A percentile compares a stretch with the other conserved stretches of the same genome.
These are phyloP conservation scores for Spondyliosoma cantharus DNA, from an alignment of 2,797 vertebrate species.

Conservation along the genomic window DNA sequence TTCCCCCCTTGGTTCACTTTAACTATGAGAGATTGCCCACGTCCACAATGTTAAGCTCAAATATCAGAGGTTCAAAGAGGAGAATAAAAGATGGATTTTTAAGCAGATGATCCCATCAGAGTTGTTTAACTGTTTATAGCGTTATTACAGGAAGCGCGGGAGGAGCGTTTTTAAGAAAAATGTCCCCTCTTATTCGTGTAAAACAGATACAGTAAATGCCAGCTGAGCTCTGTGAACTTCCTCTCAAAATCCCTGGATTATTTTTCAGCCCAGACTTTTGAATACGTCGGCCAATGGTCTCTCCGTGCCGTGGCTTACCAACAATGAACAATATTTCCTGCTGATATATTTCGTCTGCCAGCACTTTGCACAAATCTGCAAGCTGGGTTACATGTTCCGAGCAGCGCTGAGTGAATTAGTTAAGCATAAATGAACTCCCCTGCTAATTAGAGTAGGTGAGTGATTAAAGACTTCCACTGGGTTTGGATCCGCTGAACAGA, in stretches of 20 bases:
- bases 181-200: slow-evolving; percentile 25
- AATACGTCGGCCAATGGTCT: slow-evolving; percentile 19
- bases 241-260: not conserved
- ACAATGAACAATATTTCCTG: not conserved
- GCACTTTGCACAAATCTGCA: not conserved
- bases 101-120: slow-evolving; percentile 47
- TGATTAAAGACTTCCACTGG: slow-evolving; percentile 59
- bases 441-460: slow-evolving; percentile 52
- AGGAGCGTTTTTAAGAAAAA: slow-evolving; percentile 15
- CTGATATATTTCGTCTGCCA: slow-evolving; percentile 6
- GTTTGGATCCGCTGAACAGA: slow-evolving; percentile 30
- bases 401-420: slow-evolving; percentile 48
- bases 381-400: slow-evolving; percentile 1
- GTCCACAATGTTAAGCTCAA: slow-evolving; percentile 42
- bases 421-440: slow-evolving; percentile 51
- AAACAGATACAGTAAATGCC: slow-evolving; percentile 33
- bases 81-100: slow-evolving; percentile 43
- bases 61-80: slow-evolving; percentile 64
- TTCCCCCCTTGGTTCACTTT: slow-evolving; percentile 36
- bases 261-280: slow-evolving; percentile 5
- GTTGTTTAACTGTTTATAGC: slow-evolving; percentile 25
- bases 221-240: not conserved
- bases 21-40: slow-evolving; percentile 42
- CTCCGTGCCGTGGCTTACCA: slow-evolving; percentile 15
- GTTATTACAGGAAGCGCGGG: slow-evolving; percentile 30